phyloP scores from a whole-genome alignment of 1,140 invertebrate genomes.

The Streblospio benedicti region DNA sequence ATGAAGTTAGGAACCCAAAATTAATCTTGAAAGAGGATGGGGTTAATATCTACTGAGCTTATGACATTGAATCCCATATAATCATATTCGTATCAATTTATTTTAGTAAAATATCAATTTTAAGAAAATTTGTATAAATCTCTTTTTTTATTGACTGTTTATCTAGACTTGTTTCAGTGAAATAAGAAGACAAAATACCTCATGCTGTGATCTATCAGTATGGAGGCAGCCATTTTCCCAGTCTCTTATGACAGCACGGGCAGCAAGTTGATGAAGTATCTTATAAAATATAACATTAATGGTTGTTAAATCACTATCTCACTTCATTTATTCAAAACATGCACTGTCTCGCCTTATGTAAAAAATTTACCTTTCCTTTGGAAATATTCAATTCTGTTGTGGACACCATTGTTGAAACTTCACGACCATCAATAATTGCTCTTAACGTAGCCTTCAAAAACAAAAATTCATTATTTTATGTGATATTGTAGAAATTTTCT shows the following conservation, averaged over 20 bases:
- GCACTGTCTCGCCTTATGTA: neutral
- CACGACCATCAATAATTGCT: constrained; percentile 35
- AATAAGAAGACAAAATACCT: too few species aligned
- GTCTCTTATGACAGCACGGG: constrained; percentile 41
- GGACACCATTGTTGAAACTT: constrained; percentile 43
- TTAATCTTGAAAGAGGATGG: too few species aligned
- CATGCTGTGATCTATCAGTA: constrained; percentile 35
- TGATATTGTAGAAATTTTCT: neutral
- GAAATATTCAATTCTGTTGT: constrained; percentile 40
- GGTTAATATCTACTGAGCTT: too few species aligned
- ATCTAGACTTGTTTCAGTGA: too few species aligned
- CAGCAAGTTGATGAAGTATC: constrained; percentile 37
- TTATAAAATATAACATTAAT: neutral
- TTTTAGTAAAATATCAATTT: too few species aligned
- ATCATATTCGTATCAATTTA: too few species aligned
- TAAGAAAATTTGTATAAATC: too few species aligned
- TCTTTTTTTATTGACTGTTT: too few species aligned
- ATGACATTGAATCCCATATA: too few species aligned
- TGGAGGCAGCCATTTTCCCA: constrained; percentile 43
- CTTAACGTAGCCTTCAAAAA: constrained; percentile 36
- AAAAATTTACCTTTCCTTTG: constrained; percentile 30
- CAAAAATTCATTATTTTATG: neutral
- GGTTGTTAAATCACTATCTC: neutral
- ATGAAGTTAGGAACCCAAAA: too few species aligned
- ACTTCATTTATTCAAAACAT: neutral